phyloP scores from a whole-genome alignment of 2,888 invertebrate genomes.

The Aricia artaxerxes region DNA sequence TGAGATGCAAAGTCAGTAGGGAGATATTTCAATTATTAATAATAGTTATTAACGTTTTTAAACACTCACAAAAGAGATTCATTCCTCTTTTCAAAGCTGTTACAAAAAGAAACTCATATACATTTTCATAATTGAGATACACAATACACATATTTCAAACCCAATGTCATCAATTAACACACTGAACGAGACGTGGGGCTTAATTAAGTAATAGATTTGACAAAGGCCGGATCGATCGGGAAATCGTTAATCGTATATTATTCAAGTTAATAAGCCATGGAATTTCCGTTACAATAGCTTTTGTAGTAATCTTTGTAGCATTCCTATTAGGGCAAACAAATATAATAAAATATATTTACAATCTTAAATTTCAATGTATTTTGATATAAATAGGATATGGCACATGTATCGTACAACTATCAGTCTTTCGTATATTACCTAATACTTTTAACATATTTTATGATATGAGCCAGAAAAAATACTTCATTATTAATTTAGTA shows the following conservation, averaged over 20 bases:
- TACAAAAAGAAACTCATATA: not conserved
- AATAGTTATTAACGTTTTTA: not conserved
- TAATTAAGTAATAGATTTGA: conserved; percentile 26
- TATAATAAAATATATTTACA: conserved; percentile 37
- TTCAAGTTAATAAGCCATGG: conserved; percentile 7
- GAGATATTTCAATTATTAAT: not conserved
- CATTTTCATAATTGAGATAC: not conserved
- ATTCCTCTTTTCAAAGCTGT: not conserved
- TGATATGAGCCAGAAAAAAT: conserved; percentile 26
- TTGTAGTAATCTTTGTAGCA: not conserved
- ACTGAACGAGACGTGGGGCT: not conserved
- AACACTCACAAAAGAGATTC: not conserved
- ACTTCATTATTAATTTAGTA: conserved; percentile 4
- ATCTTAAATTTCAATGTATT: conserved; percentile 36
- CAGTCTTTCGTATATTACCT: conserved; percentile 67
- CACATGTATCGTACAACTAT: conserved; percentile 73
- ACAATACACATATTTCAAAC: not conserved
- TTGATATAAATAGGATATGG: conserved; percentile 61
- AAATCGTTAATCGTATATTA: conserved; percentile 2
- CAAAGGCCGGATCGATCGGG: conserved; percentile 17
- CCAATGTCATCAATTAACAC: conserved; percentile 1
- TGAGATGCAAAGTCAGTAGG: not conserved
- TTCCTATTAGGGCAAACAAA: conserved; percentile 23
- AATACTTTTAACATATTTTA: conserved; percentile 40
- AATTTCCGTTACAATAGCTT: conserved; percentile 16